Evolutionary conservation across 1,140 invertebrate genomes (phyloP), one percentile per base, ranked within the genome.

Genomic region (Bombus haemorrhoidalis): DNA sequence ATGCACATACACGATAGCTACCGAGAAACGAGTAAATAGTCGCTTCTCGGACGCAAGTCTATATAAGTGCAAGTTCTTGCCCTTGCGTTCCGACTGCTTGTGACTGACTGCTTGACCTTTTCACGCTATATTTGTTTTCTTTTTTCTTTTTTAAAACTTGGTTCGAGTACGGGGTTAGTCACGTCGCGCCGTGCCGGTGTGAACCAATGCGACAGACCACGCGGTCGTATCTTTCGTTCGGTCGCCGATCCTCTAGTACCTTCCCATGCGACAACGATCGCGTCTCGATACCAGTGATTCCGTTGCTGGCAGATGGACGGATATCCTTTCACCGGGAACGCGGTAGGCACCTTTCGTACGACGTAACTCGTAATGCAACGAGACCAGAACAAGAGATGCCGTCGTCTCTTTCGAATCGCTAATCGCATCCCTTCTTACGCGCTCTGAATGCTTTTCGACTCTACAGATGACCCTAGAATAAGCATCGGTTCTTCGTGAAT

Each of bases 291-390:
- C 37, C 47, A 39, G 15, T 68, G 82, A 85, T 83, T 64, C 43
- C 34, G 76, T 47, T 39, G 69, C 12, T 62, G 28, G 59, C 59
- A 37, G 68, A 86, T 47, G 71, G 25, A 72, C 66, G 53, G 32
- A 84, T 64, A 81, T 81, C 88, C 85, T 90, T 90, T 89, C 89
- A 89, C 88, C 89, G 18, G 32, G 47, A 53, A 53, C 18, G 37
- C 37, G 15, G 3, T 62, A 1, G 53, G 13, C 28, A 34, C 34
- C 9, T 83, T 57, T 73, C 77, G 77, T 37, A 59, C 66, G 43
- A 87, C 41, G 80, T 81, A 62, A 62, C 28, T n/a, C 47, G 18
- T 4, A 13, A 37, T 79, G 77, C 74, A 89, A 89, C 88, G 84
- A 81, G 79, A 86, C 80, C 85, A 81, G 87, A 89, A 86, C 80